A percentile compares a stretch with the other conserved stretches of the same genome.
phyloP scores from a whole-genome alignment of 2,797 vertebrate species.

The Eremophila alpestris region DNA sequence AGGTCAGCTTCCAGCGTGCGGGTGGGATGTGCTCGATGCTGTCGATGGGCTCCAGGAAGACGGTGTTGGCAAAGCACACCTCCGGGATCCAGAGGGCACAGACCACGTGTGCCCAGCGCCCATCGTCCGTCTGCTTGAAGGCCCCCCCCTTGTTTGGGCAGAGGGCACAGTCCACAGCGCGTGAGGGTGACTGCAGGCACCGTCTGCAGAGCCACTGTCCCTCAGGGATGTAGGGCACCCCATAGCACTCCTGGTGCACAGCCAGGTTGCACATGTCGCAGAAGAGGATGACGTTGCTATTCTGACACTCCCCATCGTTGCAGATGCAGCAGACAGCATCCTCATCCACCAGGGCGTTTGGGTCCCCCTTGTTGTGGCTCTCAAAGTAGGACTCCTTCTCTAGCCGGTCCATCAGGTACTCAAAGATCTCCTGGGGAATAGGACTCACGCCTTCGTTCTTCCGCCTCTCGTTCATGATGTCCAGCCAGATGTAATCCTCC shows the following conservation, averaged over 20 bases:
- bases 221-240: constrained; percentile 97
- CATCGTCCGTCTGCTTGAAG: constrained; percentile 98
- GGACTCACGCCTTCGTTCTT: constrained; percentile 91
- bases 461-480: constrained; percentile 97
- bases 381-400: constrained; percentile 99
- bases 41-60: constrained; percentile 98
- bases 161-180: constrained; percentile 96
- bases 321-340: constrained; percentile 99
- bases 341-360: constrained; percentile 93
- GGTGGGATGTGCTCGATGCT: constrained; percentile 99
- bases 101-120: constrained; percentile 97
- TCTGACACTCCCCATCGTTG: constrained; percentile 98
- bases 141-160: constrained; percentile 99
- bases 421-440: constrained; percentile 97
- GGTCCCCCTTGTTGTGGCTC: constrained; percentile 98
- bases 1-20: constrained; percentile 98
- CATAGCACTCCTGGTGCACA: constrained; percentile 98
- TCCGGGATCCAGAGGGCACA: constrained; percentile 99
- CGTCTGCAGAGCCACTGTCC: constrained; percentile 98
- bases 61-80: constrained; percentile 99
- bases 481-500: constrained; percentile 99
- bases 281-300: constrained; percentile 98
- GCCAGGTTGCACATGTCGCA: constrained; percentile 99
- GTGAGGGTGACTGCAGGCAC: constrained; percentile 95
- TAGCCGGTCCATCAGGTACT: constrained; percentile 97